Evolutionary conservation across 2,113 vertebrate genomes (phyloP), one percentile per base, ranked within the genome.

Genomic region (Channa maculata): DNA sequence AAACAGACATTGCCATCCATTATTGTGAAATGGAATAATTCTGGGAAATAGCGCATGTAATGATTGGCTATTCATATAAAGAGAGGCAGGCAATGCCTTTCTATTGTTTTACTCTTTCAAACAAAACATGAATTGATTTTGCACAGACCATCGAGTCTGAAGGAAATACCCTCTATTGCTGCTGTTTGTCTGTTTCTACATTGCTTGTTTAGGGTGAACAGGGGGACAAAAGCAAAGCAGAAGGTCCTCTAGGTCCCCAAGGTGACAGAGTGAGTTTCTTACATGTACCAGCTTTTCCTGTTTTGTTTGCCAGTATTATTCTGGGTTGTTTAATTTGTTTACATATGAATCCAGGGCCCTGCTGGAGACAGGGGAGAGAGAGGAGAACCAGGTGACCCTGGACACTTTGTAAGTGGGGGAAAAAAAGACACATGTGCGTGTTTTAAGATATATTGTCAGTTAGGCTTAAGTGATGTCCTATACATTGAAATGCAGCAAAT

Each of bases 191-290:
- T 57, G 10, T 76, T 69, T 12, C 8, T 63, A 0, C 45, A 4
- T 59, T 45, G 44, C 34, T 89, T 84, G 10, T 65, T 82, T 90
- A 99, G 98, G 98, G 98, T 72, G 96, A 96, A 84, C 96, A 96
- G 80, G 98, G 98, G 1, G 98, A 99, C 49, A 97, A 99, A 0
- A 93, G 96, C 86, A 96, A 96, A 78, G 79, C 90, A 0, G 96
- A 98, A 92, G 98, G 98, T n/a, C 95, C 94, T 36, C 84, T 94
- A 1, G 98, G 98, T 88, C 92, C 95, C 41, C 95, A 94, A 77
- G 98, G 98, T 94, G 96, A 98, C 92, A 96, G 93, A 94, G 98
- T 99, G 96, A 97, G 97, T 93, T 79, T 65, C 62, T 0, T 1
- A 72, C 65, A 57, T 65, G 49, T 15, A 12, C 9, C 39, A 0